A percentile compares a stretch with the other conserved stretches of the same genome.
Evolutionary conservation across 1,140 invertebrate genomes (phyloP).

Genomic region (Brachionus calyciflorus): DNA sequence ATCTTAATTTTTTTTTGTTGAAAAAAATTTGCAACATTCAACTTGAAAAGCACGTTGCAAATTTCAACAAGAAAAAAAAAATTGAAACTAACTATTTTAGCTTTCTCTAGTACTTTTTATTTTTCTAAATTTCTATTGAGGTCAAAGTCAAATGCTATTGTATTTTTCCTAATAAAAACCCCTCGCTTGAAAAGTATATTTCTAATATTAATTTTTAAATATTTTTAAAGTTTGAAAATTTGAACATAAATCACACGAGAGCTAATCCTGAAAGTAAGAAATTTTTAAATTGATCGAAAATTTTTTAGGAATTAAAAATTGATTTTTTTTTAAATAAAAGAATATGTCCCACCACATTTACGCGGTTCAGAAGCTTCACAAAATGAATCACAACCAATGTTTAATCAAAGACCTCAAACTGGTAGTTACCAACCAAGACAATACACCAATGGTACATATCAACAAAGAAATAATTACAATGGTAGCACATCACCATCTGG

Average conservation of each 20-base stretch:
- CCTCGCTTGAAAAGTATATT: background rate
- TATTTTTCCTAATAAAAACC: background rate
- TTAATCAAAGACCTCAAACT: background rate
- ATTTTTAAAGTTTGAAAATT: constrained; percentile 28
- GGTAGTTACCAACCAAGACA: background rate
- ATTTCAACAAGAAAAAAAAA: background rate
- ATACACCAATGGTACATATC: background rate
- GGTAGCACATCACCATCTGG: background rate
- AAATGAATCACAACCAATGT: background rate
- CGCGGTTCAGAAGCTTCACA: background rate
- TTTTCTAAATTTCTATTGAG: background rate
- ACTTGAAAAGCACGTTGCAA: constrained; percentile 21
- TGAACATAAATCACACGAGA: constrained; percentile 15
- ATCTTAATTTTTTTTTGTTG: too few relatives aligned
- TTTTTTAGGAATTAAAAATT: background rate
- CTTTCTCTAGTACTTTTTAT: constrained; percentile 34
- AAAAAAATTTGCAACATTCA: background rate
- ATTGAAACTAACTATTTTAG: too few relatives aligned
- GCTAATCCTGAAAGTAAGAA: background rate
- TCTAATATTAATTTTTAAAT: background rate
- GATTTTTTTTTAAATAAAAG: background rate
- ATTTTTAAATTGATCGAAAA: background rate
- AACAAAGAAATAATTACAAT: background rate
- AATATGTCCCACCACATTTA: constrained; percentile 24
- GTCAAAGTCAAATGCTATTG: constrained; percentile 6